Evolutionary conservation across 2,888 invertebrate species (phyloP), one percentile per base, ranked within the genome.

Genomic region (Xestia ashworthii): DNA sequence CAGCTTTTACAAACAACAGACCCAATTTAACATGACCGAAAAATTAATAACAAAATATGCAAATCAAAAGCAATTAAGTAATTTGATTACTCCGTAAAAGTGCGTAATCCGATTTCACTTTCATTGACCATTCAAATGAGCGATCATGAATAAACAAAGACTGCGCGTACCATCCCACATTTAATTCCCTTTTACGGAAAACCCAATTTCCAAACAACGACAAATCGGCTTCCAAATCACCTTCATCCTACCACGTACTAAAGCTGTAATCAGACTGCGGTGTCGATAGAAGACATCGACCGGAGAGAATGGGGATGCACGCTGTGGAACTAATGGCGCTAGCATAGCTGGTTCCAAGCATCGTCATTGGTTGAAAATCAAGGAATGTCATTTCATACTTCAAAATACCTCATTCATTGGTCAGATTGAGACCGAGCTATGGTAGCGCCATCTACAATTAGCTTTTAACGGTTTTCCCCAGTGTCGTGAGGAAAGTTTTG

Each of bases 21-120:
- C 5, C 12, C 44, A 8, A 44, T 22, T 58, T 72, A 32, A 38
- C 46, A 25, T 50, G 9, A 32, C 41, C 12, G 4, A 5, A 78
- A 74, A 44, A 25, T 5, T 14, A 14, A 64, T 22, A 0, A 22
- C 12, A 38, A 79, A 38, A 46, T 25, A 67, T 82, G 66, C 44
- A 62, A 83, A 77, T 14, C 9, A 67, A 76, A 83, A 67, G 38
- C 78, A 76, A 82, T 64, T 50, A 66, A 22, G 12, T 19, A 46
- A 41, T 25, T 62, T 41, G 32, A 77, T 66, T 67, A 66, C 38
- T 46, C 25, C 19, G 68, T 46, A n/a, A 9, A 81, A 55, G n/a
- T 38, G 3, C 22, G 79, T 60, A 83, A 80, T 46, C 50, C 32
- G 66, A 67, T 77, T 82, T 80, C 79, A 69, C 79, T 80, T 83